Base-by-base conservation (phyloP, 1,140 invertebrate genomes). In the Drosophila suzukii region DNA sequence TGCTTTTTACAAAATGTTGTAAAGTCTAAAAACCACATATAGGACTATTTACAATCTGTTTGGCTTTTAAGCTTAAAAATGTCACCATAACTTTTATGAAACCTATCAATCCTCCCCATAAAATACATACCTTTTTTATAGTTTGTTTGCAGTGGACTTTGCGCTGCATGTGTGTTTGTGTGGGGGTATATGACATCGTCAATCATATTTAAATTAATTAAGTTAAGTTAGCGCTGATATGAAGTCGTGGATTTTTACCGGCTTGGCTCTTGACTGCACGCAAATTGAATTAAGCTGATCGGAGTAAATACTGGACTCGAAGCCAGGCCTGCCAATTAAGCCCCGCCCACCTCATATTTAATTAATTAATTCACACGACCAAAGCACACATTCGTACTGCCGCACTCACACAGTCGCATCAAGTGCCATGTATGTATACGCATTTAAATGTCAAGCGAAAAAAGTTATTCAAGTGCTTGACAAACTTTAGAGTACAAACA, bases 121-220 rank as follows among this genome's bases (percentile, higher is more conserved):
- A 44, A 20, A 20, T 24, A 30, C 1, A 15, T 7, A 53, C 36
- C 20, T 17, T 68, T 47, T 57, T 38, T n/a, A 30, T 17, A 49
- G 30, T 32, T 24, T 36, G 4, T 32, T 41, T 17, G 34, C 39
- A 36, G 34, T 46, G 13, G 34, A 15, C n/a, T 46, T 17, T 34
- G 24, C 4, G 20, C 17, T 38, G 8, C 34, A 41, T 39, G 38
- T 11, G 4, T 39, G 34, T 63, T 27, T 36, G 7, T 11, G 30
- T 32, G 30, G 7, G 32, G 7, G 10, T 17, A 51, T 13, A 20
- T 13, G 32, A 59, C 50, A 50, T 68, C 74, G 70, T 85, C 77
- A 78, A 85, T 85, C 81, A 78, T 58, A 75, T 85, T 85, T 81
- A 78, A 75, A 81, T 85, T 76, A 86, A 85, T 85, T 81, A 75